Evolutionary conservation across 2,888 invertebrate genomes (phyloP), one percentile per base, ranked within the genome.

Genomic region (Morpho achilles): DNA sequence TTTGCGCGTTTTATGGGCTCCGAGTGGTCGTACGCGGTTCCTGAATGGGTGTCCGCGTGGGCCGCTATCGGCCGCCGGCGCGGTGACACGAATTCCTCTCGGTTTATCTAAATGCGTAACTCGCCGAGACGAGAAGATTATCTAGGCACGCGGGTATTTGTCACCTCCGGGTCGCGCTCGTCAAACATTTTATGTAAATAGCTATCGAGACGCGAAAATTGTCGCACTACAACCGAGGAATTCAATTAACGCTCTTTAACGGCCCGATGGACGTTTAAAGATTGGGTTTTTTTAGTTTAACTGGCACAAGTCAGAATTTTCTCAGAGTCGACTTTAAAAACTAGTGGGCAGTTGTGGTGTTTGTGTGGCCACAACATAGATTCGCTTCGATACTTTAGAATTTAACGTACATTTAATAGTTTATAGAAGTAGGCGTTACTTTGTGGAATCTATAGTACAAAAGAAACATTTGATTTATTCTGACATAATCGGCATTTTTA

Each of bases 1-100:
- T 74, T 75, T 72, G 72, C 65, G 68, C 71, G 71, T 74, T 82
- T 83, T 78, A 83, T 79, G 76, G 79, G 69, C 62, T 16, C 7
- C n/a, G 3, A 3, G 10, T 32, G 48, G 46, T 22, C 43, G 44
- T 56, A 45, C 23, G 8, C 45, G 42, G 22, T 53, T 59, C 50
- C 42, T 60, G 55, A 64, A 60, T 62, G 65, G 62, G 40, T 57
- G 62, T 50, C 55, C 16, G 55, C 58, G 61, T 56, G 58, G 58
- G 64, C 39, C 52, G 48, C 48, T 54, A 54, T 53, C 49, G 56
- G 49, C 8, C 44, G 42, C 52, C 46, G 63, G 8, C 32, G 16
- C 8, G 23, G 47, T 56, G 59, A 62, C 66, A 59, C 53, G 58
- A 53, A 63, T 60, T 60, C 66, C 53, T 61, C 23, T 8, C 56